Evolutionary conservation across 2,888 invertebrate genomes (phyloP).

Genomic region (Seira ritae): DNA sequence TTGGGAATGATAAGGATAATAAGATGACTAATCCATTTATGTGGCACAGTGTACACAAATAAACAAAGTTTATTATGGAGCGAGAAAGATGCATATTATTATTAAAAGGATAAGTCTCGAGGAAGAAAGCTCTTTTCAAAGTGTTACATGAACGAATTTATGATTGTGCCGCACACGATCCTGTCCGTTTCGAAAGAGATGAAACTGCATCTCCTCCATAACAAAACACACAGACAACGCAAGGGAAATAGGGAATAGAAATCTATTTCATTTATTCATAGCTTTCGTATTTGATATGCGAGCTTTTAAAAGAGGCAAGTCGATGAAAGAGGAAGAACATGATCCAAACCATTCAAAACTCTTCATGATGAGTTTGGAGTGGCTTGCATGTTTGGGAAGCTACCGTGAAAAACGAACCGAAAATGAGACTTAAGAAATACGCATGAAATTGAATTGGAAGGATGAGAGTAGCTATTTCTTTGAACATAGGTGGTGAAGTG

Average conservation of each 20-base stretch:
- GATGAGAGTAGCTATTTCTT: no score
- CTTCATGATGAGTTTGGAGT: no score
- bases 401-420: no score
- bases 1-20: background rate
- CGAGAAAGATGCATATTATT: background rate
- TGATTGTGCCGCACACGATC: background rate
- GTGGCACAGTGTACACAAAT: background rate
- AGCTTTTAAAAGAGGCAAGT: background rate
- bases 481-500: no score
- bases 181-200: background rate
- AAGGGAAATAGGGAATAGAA: background rate
- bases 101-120: background rate
- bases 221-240: background rate
- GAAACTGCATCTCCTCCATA: background rate
- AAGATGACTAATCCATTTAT: constrained; percentile 20
- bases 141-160: constrained; percentile 13
- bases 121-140: background rate
- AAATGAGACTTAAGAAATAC: no score
- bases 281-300: background rate
- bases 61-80: constrained; percentile 8
- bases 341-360: background rate
- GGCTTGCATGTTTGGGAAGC: no score
- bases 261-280: background rate
- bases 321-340: constrained; percentile 19
- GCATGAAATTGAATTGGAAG: no score